phyloP scores from a whole-genome alignment of 2,888 invertebrate species.

The Ditula angustiorana region DNA sequence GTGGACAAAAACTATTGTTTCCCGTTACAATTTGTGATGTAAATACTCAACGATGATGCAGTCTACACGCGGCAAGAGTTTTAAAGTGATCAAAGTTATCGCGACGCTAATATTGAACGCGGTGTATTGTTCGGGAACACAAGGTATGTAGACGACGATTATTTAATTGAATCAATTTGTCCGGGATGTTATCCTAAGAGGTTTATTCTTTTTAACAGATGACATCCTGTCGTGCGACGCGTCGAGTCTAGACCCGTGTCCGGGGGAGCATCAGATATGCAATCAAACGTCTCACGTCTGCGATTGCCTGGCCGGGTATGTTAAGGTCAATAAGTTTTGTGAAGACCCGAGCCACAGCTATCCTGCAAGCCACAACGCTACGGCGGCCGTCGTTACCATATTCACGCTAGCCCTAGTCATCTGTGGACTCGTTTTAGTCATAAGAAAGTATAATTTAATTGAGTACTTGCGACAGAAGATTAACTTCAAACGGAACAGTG shows the following conservation, averaged over 20 bases:
- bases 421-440: slow-evolving; percentile 70
- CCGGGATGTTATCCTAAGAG: slow-evolving; percentile 64
- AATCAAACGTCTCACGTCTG: slow-evolving; percentile 59
- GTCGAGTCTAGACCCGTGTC: slow-evolving; percentile 60
- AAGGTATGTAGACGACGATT: slow-evolving; percentile 79
- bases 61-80: slow-evolving; percentile 59
- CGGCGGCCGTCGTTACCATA: slow-evolving; percentile 67
- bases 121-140: slow-evolving; percentile 63
- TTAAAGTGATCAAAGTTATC: slow-evolving; percentile 63
- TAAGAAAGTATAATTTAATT: slow-evolving; percentile 77
- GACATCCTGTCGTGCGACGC: slow-evolving; percentile 78
- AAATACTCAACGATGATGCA: slow-evolving; percentile 49
- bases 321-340: slow-evolving; percentile 62
- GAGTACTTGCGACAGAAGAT: slow-evolving; percentile 74
- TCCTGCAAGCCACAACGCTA: slow-evolving; percentile 56
- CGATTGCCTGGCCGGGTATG: slow-evolving; percentile 62
- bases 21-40: slow-evolving; percentile 67
- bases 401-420: slow-evolving; percentile 72
- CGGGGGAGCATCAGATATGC: slow-evolving; percentile 65
- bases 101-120: slow-evolving; percentile 67
- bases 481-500: slow-evolving; percentile 68
- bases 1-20: slow-evolving; percentile 54
- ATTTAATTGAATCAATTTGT: slow-evolving; percentile 84
- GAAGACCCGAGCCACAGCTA: slow-evolving; percentile 47
- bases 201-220: slow-evolving; percentile 82